Evolutionary conservation across 2,113 vertebrate genomes (phyloP).

Genomic region (Sus scrofa): T2T-Sscrofa CM001155.3:6234501-6235000

Average conservation of each 20-base stretch:
- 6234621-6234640: too few species aligned
- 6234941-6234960: background rate
- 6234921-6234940: background rate
- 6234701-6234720: too few species aligned
- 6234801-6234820: accelerated
- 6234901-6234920: too few species aligned
- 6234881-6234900: background rate
- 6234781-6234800: background rate
- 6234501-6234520: background rate
- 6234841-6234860: background rate
- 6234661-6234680: too few species aligned
- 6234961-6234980: background rate
- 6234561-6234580: too few species aligned
- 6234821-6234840: accelerated
- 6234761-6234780: accelerated
- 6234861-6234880: background rate
- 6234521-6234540: too few species aligned
- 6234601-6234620: too few species aligned
- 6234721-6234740: accelerated
- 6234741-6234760: background rate
- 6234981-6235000: too few species aligned
- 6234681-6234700: too few species aligned
- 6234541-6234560: too few species aligned
- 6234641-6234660: too few species aligned
- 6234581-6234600: too few species aligned